Percentiles rank a stretch among this genome's conserved stretches.
These are phyloP conservation scores for Ceratotherium simum DNA, from an alignment of 2,113 vertebrate genomes.

Conservation along the genomic window DNA sequence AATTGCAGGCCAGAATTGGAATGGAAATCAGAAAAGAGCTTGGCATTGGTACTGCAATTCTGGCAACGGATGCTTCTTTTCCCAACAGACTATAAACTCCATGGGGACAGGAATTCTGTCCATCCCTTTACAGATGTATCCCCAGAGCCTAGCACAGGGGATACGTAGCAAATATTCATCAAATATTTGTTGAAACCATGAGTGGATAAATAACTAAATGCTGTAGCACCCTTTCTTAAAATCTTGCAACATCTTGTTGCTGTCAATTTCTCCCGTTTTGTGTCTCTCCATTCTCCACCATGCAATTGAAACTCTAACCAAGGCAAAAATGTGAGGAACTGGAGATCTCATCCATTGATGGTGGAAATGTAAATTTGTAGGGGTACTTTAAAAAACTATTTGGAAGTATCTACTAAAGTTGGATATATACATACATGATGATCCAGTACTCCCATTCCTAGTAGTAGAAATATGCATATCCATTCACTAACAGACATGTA, in stretches of 20 bases:
- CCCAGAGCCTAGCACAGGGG: neutral
- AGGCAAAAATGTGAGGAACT: neutral
- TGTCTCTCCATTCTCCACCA: neutral
- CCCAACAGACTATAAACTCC: neutral
- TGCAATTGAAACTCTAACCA: neutral
- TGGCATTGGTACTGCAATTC: neutral
- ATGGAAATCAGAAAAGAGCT: slow-evolving; percentile 44
- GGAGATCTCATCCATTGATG: neutral
- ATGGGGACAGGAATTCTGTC: neutral
- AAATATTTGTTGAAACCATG: neutral
- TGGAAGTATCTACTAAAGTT: neutral
- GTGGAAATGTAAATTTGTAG: neutral
- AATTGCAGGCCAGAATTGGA: slow-evolving; percentile 9
- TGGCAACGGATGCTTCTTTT: neutral
- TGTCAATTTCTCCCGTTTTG: neutral
- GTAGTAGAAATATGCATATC: neutral
- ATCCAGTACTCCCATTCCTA: neutral
- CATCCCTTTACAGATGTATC: neutral
- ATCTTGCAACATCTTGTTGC: neutral
- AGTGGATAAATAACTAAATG: neutral
- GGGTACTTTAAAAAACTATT: neutral
- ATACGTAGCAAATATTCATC: neutral
- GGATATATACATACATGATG: neutral
- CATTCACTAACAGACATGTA: neutral
- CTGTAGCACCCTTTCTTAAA: neutral